Base-by-base conservation (phyloP, 2,113 vertebrate species). In the Bostrychus sinensis region DNA sequence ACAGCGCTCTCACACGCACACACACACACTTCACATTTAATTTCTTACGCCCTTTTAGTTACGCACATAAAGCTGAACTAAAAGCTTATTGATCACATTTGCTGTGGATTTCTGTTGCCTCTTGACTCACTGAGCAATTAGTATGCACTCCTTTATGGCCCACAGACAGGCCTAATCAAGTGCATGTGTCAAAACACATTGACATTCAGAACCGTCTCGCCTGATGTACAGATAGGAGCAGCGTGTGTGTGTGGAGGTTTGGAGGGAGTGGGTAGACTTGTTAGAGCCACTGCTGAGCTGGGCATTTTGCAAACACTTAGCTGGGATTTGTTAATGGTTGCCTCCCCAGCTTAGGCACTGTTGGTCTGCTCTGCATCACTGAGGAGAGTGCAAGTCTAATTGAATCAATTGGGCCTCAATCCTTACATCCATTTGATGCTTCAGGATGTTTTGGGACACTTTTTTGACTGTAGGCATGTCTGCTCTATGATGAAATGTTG, bases 381-480 rank as follows among this genome's bases (percentile, higher is more conserved):
- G 46, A 86, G 16, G 68, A 45, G 75, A 82, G 65, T 70, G 71
- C 54, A 54, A 72, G 79, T 78, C 45, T 81, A 86, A 88, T 80
- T 78, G 54, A 78, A 78, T 87, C 73, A 83, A 72, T 89, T 71
- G 63, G 56, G 26, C 23, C 63, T 19, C 34, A 53, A 74, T 63
- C 54, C 69, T 76, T 66, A 53, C 68, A 63, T 73, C 62, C 43
- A 51, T 38, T n/a, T 28, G 56, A 41, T 66, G 61, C 70, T 74
- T 50, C 5, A 28, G 43, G n/a, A 26, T 58, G 45, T 38, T 5
- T 57, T 59, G 56, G 53, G 38, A 70, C 61, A 61, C 55, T 26
- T 42, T 34, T 34, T 34, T n/a, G 20, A 42, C 72, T 55, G 16
- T n/a, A 3, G n/a, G 20, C 19, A 32, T 11, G 57, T 41, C 5